phyloP scores from a whole-genome alignment of 2,113 vertebrate species.

The Protobothrops mucrosquamatus region DNA sequence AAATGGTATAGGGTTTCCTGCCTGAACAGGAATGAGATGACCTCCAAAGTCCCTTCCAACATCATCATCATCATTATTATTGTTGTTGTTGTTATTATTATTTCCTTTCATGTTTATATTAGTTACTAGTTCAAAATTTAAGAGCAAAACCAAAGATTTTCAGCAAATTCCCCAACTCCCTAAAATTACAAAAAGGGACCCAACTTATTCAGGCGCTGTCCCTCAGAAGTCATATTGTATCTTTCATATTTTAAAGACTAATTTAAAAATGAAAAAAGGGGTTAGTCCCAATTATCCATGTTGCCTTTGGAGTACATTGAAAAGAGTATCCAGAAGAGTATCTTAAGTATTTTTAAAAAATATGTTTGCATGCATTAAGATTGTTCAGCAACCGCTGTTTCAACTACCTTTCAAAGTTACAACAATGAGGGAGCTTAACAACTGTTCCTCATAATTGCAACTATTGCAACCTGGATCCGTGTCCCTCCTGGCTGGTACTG shows the following conservation, averaged over 20 bases:
- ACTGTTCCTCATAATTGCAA: not conserved
- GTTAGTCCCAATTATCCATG: not conserved
- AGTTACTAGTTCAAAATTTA: not conserved
- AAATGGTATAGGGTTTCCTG: no score
- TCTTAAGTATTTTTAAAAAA: not conserved
- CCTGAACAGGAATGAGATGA: no score
- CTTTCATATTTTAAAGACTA: not conserved
- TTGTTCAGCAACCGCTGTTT: not conserved
- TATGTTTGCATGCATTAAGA: not conserved
- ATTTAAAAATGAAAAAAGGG: not conserved
- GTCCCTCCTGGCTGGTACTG: no score
- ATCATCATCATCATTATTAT: no score
- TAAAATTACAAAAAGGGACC: not conserved
- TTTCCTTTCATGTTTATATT: not conserved
- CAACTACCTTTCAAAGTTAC: not conserved
- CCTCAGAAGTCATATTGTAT: not conserved
- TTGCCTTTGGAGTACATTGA: not conserved
- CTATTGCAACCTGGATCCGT: not conserved
- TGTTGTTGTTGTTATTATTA: no score
- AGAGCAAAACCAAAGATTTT: not conserved
- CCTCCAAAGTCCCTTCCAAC: no score
- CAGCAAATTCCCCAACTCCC: not conserved
- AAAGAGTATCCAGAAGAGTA: not conserved
- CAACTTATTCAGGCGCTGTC: not conserved
- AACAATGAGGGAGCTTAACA: not conserved